A percentile compares a stretch with the other conserved stretches of the same genome.
Conservation (phyloP, 2,888 invertebrate genomes). For the Galeruca laticollis region DNA sequence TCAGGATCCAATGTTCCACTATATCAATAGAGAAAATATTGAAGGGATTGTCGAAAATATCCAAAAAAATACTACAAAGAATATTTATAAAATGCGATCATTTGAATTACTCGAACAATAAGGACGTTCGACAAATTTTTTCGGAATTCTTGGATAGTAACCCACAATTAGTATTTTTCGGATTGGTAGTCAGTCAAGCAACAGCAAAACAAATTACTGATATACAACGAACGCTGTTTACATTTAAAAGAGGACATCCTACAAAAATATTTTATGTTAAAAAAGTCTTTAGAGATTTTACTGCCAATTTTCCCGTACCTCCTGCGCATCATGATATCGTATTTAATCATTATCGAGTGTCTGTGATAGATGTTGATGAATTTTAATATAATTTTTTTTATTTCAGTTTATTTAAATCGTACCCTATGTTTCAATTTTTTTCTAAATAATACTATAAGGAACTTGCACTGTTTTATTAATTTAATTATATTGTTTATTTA, state of each 20-base stretch:
- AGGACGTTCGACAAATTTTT: slow-evolving; percentile 16
- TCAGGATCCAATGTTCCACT: slow-evolving; percentile 34
- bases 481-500: too few species aligned
- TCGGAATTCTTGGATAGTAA: slow-evolving; percentile 28
- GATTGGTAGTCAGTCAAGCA: slow-evolving; percentile 20
- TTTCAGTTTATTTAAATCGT: too few species aligned
- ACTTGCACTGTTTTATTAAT: too few species aligned
- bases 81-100: slow-evolving; percentile 39
- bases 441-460: too few species aligned
- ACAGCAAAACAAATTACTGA: slow-evolving; percentile 31
- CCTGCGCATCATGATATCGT: slow-evolving; percentile 40
- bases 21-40: slow-evolving; percentile 33
- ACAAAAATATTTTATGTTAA: slow-evolving; percentile 36
- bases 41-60: slow-evolving; percentile 21
- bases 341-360: slow-evolving; percentile 32
- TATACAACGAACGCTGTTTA: slow-evolving; percentile 31
- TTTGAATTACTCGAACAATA: slow-evolving; percentile 5
- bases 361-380: slow-evolving; percentile 39
- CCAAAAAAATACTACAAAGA: slow-evolving; percentile 31
- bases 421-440: too few species aligned
- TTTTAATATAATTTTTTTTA: slow-evolving; percentile 35
- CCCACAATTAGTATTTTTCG: slow-evolving; percentile 39
- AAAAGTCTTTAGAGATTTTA: slow-evolving; percentile 24
- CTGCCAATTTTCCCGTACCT: slow-evolving; percentile 33
- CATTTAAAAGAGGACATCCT: slow-evolving; percentile 32